Base-by-base conservation (phyloP, 2,797 vertebrate species). In the Sternarchorhynchus goeldii region DNA sequence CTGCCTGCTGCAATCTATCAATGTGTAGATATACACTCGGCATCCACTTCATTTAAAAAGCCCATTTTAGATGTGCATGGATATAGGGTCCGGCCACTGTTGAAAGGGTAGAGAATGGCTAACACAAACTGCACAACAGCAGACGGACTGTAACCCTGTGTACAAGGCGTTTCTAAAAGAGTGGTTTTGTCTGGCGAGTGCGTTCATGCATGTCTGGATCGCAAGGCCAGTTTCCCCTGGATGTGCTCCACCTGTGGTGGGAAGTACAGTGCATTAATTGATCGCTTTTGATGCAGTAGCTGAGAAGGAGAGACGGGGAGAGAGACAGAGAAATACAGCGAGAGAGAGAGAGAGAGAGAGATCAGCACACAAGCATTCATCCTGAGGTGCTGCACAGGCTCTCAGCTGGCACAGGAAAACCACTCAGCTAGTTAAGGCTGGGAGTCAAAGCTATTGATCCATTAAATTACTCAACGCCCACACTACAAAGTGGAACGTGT, bases 231-330 rank as follows among this genome's bases (percentile, higher is more conserved):
- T 36, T 7, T 36, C 34, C 34, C 34, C 39, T 67, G 12, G 39
- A 14, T 14, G 14, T 18, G 77, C 4, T 25, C 14, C 32, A 34
- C 39, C 39, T 74, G 50, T 18, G 56, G 25, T 18, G 53, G 20
- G 16, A 34, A 59, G 70, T 7, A 21, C 39, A 31, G 56, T 18
- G 29, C 20, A 73, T 73, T 21, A 66, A 73, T 59, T 34, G 77
- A 79, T 79, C 18, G 31, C 73, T 34, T 59, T 55, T 71, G 57
- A 71, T 57, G 68, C 50, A 32, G 67, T 32, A 14, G 16, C 45
- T 20, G 21, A 21, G 21, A 32, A 25, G 32, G 39, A 59, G 29
- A 64, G 31, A 2, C 17, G 39, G 21, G 21, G 29, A 55, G 20
- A 45, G 56, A 16, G 25, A 32, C 34, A 17, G 58, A 29, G 25